Percentiles rank a stretch among this genome's conserved stretches.
These are phyloP conservation scores for Acropternis orthonyx DNA, from an alignment of 2,797 vertebrate genomes.

Conservation along the genomic window DNA sequence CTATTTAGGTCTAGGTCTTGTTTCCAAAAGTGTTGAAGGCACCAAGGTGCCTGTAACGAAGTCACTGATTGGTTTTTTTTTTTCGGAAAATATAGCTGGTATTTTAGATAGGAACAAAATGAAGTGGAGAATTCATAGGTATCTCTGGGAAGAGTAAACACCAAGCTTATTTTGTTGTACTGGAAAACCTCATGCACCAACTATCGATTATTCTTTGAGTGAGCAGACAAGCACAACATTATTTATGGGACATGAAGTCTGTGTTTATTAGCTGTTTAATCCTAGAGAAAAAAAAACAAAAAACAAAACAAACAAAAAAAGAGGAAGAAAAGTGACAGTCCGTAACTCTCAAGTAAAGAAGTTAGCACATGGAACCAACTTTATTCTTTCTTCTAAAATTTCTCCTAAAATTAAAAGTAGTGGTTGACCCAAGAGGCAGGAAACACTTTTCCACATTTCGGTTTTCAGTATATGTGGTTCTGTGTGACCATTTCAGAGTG, in stretches of 20 bases:
- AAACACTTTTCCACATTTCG: not conserved
- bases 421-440: not conserved
- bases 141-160: not conserved
- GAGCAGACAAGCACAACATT: not conserved
- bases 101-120: not conserved
- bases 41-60: not conserved
- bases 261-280: not conserved
- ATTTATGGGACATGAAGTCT: not conserved
- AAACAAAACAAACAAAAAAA: too few relatives aligned
- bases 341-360: not conserved
- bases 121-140: not conserved
- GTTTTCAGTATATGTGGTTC: fast-evolving
- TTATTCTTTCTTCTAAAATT: not conserved
- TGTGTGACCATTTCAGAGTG: fast-evolving
- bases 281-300: not conserved
- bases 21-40: not conserved
- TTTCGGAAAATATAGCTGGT: not conserved
- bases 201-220: not conserved
- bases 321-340: not conserved
- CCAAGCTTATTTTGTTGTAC: not conserved
- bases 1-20: not conserved
- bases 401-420: not conserved
- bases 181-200: not conserved
- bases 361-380: not conserved
- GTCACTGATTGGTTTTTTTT: not conserved